Evolutionary conservation across 2,113 vertebrate genomes (phyloP).

Genomic region (Rallus limicola): DNA sequence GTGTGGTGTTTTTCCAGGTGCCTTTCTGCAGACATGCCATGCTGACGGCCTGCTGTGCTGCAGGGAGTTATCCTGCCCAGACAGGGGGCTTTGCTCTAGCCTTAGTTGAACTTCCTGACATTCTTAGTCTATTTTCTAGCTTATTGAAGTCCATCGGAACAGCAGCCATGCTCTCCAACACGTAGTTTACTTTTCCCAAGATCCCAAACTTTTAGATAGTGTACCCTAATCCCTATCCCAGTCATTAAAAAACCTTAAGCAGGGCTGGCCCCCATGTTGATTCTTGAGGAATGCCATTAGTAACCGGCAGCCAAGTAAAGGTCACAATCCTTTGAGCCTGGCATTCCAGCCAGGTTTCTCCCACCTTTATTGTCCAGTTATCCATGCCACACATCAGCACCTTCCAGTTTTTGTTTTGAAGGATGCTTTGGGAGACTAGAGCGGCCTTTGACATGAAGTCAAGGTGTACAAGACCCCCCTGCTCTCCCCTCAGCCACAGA

Average conservation of each 20-base stretch:
- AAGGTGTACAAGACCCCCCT: background rate
- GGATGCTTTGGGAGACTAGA: background rate
- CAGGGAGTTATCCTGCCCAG: background rate
- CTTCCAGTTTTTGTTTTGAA: background rate
- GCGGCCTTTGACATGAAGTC: background rate
- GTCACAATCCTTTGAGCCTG: background rate
- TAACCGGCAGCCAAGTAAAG: background rate
- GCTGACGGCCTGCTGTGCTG: no score
- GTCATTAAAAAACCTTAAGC: background rate
- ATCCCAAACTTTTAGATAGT: background rate
- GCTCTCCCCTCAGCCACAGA: background rate
- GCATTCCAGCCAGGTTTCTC: background rate
- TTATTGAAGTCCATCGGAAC: background rate
- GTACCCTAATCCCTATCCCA: background rate
- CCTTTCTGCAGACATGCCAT: background rate
- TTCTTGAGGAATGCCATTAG: background rate
- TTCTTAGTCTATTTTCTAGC: background rate
- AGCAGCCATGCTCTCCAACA: background rate
- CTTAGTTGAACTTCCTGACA: background rate
- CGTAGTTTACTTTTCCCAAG: background rate
- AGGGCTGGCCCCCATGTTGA: background rate
- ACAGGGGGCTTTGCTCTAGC: background rate
- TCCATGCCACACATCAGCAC: background rate
- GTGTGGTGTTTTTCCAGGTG: background rate
- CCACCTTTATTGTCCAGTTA: background rate